These are phyloP conservation scores for Diplodus sargus DNA, from an alignment of 2,797 vertebrate genomes.

Conservation along the genomic window DNA sequence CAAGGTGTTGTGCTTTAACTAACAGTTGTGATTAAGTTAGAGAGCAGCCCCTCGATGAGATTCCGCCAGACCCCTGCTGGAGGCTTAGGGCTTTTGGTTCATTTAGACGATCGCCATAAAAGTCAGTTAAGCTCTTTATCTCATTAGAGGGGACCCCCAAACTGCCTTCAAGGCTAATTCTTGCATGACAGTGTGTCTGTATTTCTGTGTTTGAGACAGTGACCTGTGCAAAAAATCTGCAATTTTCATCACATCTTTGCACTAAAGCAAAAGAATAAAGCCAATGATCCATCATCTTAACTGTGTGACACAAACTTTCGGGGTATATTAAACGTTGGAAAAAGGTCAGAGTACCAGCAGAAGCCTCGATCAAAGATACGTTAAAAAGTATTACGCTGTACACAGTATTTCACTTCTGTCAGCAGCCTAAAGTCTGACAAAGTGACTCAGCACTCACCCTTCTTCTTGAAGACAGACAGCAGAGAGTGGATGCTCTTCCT, in stretches of 20 bases:
- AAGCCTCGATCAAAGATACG: neutral
- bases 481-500: slow-evolving; percentile 90
- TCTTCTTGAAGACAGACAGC: slow-evolving; percentile 94
- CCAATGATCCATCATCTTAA: neutral
- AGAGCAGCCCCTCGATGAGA: slow-evolving; percentile 23
- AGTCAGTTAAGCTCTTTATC: slow-evolving; percentile 72
- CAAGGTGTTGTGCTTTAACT: slow-evolving; percentile 18
- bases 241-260: neutral
- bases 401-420: neutral
- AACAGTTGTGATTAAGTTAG: slow-evolving; percentile 36
- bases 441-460: slow-evolving; percentile 87
- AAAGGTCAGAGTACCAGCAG: slow-evolving; percentile 6
- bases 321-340: neutral
- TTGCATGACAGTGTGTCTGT: slow-evolving; percentile 5
- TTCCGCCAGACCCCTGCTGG: slow-evolving; percentile 43
- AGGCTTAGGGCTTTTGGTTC: slow-evolving; percentile 59
- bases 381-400: slow-evolving; percentile 8
- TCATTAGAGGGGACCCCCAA: slow-evolving; percentile 67
- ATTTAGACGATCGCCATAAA: slow-evolving; percentile 62
- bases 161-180: slow-evolving; percentile 27
- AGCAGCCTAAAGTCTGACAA: slow-evolving; percentile 12
- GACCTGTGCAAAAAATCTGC: neutral
- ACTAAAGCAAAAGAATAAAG: neutral
- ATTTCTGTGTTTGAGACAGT: slow-evolving; percentile 12
- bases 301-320: neutral